Evolutionary conservation across 2,888 invertebrate species (phyloP).

Genomic region (Anticlea derivata): DNA sequence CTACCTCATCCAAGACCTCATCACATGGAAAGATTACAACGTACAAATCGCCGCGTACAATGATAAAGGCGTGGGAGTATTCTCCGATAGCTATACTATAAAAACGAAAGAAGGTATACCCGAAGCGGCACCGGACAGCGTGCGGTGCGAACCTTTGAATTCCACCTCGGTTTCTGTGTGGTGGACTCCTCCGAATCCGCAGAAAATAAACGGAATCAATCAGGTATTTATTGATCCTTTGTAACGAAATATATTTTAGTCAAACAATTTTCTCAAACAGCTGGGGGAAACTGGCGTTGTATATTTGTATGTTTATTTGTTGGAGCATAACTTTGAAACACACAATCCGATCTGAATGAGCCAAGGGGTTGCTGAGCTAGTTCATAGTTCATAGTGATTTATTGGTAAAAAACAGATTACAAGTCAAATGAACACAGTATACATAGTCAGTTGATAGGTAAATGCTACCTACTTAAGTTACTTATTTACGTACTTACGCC

Average conservation of each 20-base stretch:
- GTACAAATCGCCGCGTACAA: conserved; percentile 99
- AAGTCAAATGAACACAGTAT: no score
- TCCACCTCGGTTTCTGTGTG: conserved; percentile 93
- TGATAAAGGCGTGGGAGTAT: conserved; percentile 97
- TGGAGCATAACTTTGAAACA: no score
- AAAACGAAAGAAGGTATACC: conserved; percentile 98
- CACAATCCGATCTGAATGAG: no score
- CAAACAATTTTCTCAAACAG: no score
- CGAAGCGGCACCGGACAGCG: conserved; percentile 94
- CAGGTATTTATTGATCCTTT: conserved; percentile 81
- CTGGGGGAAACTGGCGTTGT: no score
- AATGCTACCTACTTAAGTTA: no score
- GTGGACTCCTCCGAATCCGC: conserved; percentile 99
- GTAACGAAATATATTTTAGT: background rate
- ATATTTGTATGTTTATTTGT: no score
- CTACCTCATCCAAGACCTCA: conserved; percentile 94
- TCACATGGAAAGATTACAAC: conserved; percentile 98
- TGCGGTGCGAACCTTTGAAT: conserved; percentile 90
- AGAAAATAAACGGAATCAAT: conserved; percentile 99
- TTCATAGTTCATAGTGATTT: no score
- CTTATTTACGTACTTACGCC: no score
- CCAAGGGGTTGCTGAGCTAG: no score
- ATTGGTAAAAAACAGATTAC: no score
- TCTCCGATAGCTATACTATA: conserved; percentile 94
- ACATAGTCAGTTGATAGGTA: no score